Evolutionary conservation across 2,888 invertebrate genomes (phyloP), one percentile per base, ranked within the genome.

Genomic region (Meghimatium bilineatum): DNA sequence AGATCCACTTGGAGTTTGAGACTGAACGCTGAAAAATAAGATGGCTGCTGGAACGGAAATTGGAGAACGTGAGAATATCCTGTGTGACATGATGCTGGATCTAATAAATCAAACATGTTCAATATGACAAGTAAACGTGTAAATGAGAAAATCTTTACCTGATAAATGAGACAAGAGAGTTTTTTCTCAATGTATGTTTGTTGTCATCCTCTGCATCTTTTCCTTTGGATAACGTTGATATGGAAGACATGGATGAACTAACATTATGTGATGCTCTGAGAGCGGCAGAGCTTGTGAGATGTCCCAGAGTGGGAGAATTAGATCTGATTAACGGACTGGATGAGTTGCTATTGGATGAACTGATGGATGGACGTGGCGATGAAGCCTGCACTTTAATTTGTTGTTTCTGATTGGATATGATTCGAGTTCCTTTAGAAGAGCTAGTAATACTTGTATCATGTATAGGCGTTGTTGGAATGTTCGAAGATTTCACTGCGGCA

Each of bases 251-350:
- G 26, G 20, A 6, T 3, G 67, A 12, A 56, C 26, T 52, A 17
- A 32, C n/a, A 29, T 34, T 29, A 14, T 75, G 38, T 32, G 75
- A 26, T 36, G 29, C 20, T 49, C 1, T 77, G 23, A 82, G 60
- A 23, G 83, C 72, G 20, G 83, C 78, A 34, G 72, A 72, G n/a
- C 72, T 83, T 49, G 71, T 71, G 23, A 79, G 63, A 34, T 63
- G 82, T 10, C 52, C 56, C 0, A 80, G 80, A 14, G 79, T 75
- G 2, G 85, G 84, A n/a, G 86, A 86, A 49, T 82, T 77, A 69
- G 83, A 80, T 8, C 85, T 52, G 49, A 77, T 71, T 29, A 67
- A 75, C 17, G 75, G 75, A 49, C 52, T 63, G 66, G 74, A n/a
- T 20, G 49, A 34, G 34, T 10, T 34, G 66, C 20, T 38, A 75